Base-by-base conservation (phyloP, 2,888 invertebrate species). In the Lathronympha strigana region DNA sequence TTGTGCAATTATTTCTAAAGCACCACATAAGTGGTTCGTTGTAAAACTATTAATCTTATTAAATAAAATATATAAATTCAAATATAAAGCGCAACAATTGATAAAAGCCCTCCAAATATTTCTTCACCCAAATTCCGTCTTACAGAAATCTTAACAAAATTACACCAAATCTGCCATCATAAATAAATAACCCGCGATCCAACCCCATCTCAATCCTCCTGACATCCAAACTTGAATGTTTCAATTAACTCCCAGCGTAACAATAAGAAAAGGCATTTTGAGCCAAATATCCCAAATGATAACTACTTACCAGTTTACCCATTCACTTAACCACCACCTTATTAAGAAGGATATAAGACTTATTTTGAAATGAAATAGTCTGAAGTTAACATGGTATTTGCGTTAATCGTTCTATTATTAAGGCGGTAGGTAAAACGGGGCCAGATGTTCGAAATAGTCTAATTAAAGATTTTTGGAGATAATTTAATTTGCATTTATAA, bases 371-470 rank as follows among this genome's bases (percentile, higher is more conserved):
- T 33, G 43, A 38, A 31, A 1, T n/a, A 19, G 21, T 11, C 15
- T 6, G 13, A 13, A 36, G 15, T n/a, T 31, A 63, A 63, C 23
- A 17, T 53, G 31, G 58, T 11, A 15, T 9, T 1, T 6, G 11
- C 21, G 28, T 23, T 66, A 68, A 68, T 66, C 51, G 64, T 33
- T 61, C 57, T 57, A 68, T 68, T 66, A 68, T 68, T 67, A 61
- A 81, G 77, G 76, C 63, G 50, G 72, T 72, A 72, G 66, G 71
- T 71, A 68, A 70, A 61, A 62, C 54, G 66, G 61, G 63, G 66
- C 63, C 76, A 76, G 77, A 76, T 77, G 77, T 74, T 73, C 72
- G 69, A 72, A 75, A 77, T 76, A 72, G 72, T 71, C 68, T 71
- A 76, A 76, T 77, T 76, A 74, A 74, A 76, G 72, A 72, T 72